A percentile compares a stretch with the other conserved stretches of the same genome.
Conservation (phyloP, 2,888 invertebrate species). For the Acanthococcus lagerstroemiae region DNA sequence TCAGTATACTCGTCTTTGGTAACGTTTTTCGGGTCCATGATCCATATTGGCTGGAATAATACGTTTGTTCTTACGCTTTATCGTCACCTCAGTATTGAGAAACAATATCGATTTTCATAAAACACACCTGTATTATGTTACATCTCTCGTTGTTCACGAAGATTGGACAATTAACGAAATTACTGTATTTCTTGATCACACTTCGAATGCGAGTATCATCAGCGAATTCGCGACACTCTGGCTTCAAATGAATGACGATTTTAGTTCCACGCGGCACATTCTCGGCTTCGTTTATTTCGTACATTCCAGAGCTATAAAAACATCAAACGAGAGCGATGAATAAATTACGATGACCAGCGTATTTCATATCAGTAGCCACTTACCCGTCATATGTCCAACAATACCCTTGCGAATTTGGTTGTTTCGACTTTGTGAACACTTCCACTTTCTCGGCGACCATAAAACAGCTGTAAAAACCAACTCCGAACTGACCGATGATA, state of each 20-base stretch:
- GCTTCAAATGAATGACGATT: conserved; percentile 80
- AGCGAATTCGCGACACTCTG: conserved; percentile 78
- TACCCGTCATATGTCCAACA: conserved; percentile 63
- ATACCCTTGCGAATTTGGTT: conserved; percentile 56
- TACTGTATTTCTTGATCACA: conserved; percentile 93
- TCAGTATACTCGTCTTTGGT: conserved; percentile 77
- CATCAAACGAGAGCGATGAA: not conserved
- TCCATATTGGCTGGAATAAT: conserved; percentile 69
- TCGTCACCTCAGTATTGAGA: too few relatives aligned
- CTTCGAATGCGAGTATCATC: conserved; percentile 74
- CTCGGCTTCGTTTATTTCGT: conserved; percentile 78
- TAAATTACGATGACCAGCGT: too few relatives aligned
- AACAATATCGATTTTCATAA: conserved; percentile 30
- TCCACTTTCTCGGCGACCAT: conserved; percentile 95
- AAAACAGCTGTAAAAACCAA: conserved; percentile 95
- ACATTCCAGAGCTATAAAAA: conserved; percentile 60
- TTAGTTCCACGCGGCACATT: conserved; percentile 82
- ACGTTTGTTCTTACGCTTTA: too few relatives aligned
- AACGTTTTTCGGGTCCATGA: conserved; percentile 80
- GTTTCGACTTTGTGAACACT: conserved; percentile 70
- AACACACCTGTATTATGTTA: conserved; percentile 68
- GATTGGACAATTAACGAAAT: conserved; percentile 91
- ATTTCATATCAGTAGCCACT: not conserved
- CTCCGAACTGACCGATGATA: conserved; percentile 96
- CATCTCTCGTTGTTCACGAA: conserved; percentile 77